These are phyloP conservation scores for Solea senegalensis DNA, from an alignment of 2,113 vertebrate genomes.

Conservation along the genomic window DNA sequence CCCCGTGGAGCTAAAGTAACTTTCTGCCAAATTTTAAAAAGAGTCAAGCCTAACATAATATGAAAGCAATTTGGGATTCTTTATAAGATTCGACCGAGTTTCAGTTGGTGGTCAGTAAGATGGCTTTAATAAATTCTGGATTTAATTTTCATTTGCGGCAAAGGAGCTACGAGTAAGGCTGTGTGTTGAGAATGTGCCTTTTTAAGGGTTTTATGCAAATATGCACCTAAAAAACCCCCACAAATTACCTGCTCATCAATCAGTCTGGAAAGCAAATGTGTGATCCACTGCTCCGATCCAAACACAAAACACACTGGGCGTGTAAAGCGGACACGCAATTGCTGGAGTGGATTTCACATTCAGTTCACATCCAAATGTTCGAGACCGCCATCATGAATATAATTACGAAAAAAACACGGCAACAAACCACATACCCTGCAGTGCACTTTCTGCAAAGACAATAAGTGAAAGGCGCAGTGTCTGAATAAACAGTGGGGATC, in stretches of 20 bases:
- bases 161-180: slow-evolving; percentile 33
- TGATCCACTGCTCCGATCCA: slow-evolving; percentile 34
- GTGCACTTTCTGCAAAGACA: slow-evolving; percentile 22
- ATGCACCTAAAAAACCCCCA: slow-evolving; percentile 45
- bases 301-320: slow-evolving; percentile 37
- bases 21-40: slow-evolving; percentile 49
- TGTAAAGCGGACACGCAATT: slow-evolving; percentile 23
- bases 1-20: slow-evolving; percentile 24
- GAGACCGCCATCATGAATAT: slow-evolving; percentile 49
- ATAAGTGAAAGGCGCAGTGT: slow-evolving; percentile 25
- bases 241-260: slow-evolving; percentile 67
- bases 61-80: slow-evolving; percentile 43
- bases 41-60: slow-evolving; percentile 46
- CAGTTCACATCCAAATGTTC: slow-evolving; percentile 52
- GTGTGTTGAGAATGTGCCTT: slow-evolving; percentile 48
- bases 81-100: slow-evolving; percentile 28
- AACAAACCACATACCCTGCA: slow-evolving; percentile 36
- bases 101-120: slow-evolving; percentile 29
- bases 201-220: slow-evolving; percentile 61
- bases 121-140: slow-evolving; percentile 50
- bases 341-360: slow-evolving; percentile 45
- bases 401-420: slow-evolving; percentile 48
- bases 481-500: slow-evolving; percentile 15
- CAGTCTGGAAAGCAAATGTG: slow-evolving; percentile 57
- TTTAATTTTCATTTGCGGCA: slow-evolving; percentile 45